These are phyloP conservation scores for Ormyrus labotus DNA, from an alignment of 2,888 invertebrate genomes.

Conservation along the genomic window DNA sequence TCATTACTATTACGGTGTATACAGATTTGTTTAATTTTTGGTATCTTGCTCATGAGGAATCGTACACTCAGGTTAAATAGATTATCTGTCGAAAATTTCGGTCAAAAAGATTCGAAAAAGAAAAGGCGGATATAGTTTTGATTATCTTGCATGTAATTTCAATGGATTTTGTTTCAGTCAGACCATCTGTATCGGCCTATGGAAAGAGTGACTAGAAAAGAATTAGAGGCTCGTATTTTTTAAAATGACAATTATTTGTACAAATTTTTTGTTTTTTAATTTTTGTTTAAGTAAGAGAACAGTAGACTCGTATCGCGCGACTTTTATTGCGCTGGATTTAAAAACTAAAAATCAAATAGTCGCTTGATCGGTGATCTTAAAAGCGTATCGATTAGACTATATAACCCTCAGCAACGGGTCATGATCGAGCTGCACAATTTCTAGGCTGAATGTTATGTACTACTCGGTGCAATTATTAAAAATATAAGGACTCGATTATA, in stretches of 20 bases:
- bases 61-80: not conserved
- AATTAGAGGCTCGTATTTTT: conserved; percentile 19
- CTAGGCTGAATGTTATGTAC: conserved; percentile 55
- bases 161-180: conserved; percentile 18
- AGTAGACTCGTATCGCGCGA: conserved; percentile 47
- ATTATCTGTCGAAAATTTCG: not conserved
- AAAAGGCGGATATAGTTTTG: not conserved
- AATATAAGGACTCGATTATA: conserved; percentile 45
- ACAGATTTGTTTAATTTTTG: conserved; percentile 6
- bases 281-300: conserved; percentile 29
- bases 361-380: conserved; percentile 6
- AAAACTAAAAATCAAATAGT: conserved; percentile 5
- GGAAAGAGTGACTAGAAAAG: not conserved
- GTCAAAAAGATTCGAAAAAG: not conserved
- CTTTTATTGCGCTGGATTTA: conserved; percentile 9
- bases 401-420: not conserved
- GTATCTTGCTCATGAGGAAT: not conserved
- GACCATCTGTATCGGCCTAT: conserved; percentile 27
- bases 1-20: conserved; percentile 1
- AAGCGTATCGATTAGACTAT: conserved; percentile 31
- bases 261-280: too few species aligned
- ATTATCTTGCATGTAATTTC: not conserved
- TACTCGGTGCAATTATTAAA: conserved; percentile 57
- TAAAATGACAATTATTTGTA: not conserved
- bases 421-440: conserved; percentile 56